A percentile compares a stretch with the other conserved stretches of the same genome.
Conservation (phyloP, 2,113 vertebrate genomes). For the Ceyx margarethae region DNA sequence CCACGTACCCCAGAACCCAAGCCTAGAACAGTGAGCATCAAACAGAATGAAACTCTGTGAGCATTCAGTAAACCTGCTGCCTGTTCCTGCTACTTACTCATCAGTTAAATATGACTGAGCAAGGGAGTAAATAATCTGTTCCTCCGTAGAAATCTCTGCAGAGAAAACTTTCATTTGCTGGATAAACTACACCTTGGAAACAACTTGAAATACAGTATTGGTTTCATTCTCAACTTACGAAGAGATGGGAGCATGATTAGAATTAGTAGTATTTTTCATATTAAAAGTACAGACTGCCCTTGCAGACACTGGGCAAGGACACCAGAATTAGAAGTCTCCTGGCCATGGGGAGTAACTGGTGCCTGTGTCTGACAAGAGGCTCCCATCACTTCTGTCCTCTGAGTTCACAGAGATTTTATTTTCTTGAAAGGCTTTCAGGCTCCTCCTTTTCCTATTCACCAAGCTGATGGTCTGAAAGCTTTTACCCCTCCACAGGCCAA, state of each 20-base stretch:
- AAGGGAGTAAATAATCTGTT: not conserved
- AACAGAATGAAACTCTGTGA: not conserved
- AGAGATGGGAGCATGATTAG: not conserved
- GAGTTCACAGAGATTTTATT: not conserved
- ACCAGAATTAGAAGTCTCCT: too few species aligned
- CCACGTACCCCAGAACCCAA: fast-evolving
- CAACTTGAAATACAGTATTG: fast-evolving
- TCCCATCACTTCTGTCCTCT: not conserved
- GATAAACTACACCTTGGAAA: not conserved
- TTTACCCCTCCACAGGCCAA: not conserved
- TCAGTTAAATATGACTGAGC: not conserved
- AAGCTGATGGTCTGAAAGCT: not conserved
- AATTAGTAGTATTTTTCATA: not conserved
- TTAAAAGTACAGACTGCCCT: not conserved
- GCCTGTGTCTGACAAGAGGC: not conserved
- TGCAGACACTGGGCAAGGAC: not conserved
- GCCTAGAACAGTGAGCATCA: fast-evolving
- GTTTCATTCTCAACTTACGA: not conserved
- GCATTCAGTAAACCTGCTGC: not conserved
- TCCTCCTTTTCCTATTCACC: not conserved
- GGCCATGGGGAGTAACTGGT: not conserved
- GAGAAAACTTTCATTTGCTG: not conserved
- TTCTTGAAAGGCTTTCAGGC: not conserved
- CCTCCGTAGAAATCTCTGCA: not conserved
- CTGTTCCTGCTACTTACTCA: not conserved